These are phyloP conservation scores for Oreochromis aureus DNA, from an alignment of 2,113 vertebrate species.

Conservation along the genomic window DNA sequence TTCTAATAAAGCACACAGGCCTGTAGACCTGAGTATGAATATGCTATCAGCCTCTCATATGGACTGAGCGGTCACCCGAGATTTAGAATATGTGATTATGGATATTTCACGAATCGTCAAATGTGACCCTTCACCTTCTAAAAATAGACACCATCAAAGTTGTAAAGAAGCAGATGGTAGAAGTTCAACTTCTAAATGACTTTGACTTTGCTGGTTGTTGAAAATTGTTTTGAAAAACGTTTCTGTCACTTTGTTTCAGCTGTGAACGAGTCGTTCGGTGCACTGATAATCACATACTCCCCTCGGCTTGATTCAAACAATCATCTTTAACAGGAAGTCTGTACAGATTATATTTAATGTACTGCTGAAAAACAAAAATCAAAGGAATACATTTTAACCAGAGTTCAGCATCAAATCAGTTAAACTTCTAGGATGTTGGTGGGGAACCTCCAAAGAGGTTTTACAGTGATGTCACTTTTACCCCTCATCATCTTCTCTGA, in stretches of 20 bases:
- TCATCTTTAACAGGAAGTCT: not conserved
- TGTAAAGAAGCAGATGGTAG: not conserved
- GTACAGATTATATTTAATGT: not conserved
- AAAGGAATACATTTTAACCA: not conserved
- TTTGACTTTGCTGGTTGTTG: not conserved
- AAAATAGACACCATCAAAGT: conserved; percentile 27
- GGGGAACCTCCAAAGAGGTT: not conserved
- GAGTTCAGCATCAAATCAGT: not conserved
- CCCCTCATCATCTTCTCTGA: not conserved
- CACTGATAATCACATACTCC: not conserved
- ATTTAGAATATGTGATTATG: conserved; percentile 59
- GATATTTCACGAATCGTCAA: conserved; percentile 51
- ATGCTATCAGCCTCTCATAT: conserved; percentile 54
- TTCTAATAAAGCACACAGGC: conserved; percentile 47
- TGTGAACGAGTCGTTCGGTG: not conserved
- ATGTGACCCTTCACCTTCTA: conserved; percentile 64
- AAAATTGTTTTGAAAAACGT: not conserved
- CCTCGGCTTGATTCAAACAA: not conserved
- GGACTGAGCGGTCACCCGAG: conserved; percentile 33
- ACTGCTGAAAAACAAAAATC: not conserved
- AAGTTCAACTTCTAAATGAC: conserved; percentile 17
- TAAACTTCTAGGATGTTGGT: not conserved
- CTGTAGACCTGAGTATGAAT: conserved; percentile 62
- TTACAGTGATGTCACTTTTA: not conserved
- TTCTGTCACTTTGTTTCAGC: not conserved